A percentile compares a stretch with the other conserved stretches of the same genome.
These are phyloP conservation scores for Arion vulgaris DNA, from an alignment of 1,140 invertebrate species.

Conservation along the genomic window DNA sequence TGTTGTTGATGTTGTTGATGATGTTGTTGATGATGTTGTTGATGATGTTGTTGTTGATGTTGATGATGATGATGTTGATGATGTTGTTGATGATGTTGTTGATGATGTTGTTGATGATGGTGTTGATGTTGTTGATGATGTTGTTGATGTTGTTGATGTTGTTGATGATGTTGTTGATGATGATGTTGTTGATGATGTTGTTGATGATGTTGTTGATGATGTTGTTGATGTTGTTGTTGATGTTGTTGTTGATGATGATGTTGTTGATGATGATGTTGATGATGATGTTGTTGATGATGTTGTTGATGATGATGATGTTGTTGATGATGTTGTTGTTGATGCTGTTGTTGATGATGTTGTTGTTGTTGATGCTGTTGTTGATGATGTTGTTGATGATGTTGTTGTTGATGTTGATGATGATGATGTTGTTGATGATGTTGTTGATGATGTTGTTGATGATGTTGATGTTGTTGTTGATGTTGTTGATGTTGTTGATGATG, in stretches of 20 bases:
- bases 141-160: background rate
- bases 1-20: slow-evolving; percentile 8
- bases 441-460: background rate
- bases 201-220: background rate
- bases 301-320: slow-evolving; percentile 24
- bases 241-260: background rate
- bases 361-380: no score
- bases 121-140: background rate
- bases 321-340: slow-evolving; percentile 33
- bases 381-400: slow-evolving; percentile 32
- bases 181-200: background rate
- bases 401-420: slow-evolving; percentile 1
- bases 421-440: slow-evolving; percentile 25
- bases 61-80: background rate
- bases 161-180: slow-evolving; percentile 5
- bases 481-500: slow-evolving; percentile 2
- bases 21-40: slow-evolving; percentile 1
- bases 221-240: no score
- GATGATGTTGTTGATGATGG: background rate
- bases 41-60: background rate
- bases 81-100: background rate
- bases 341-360: no score
- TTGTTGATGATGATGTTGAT: slow-evolving; percentile 12
- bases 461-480: slow-evolving; percentile 5
- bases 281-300: slow-evolving; percentile 9